Conservation (phyloP, 2,888 invertebrate genomes). For the Pristionchus maxplancki region DNA sequence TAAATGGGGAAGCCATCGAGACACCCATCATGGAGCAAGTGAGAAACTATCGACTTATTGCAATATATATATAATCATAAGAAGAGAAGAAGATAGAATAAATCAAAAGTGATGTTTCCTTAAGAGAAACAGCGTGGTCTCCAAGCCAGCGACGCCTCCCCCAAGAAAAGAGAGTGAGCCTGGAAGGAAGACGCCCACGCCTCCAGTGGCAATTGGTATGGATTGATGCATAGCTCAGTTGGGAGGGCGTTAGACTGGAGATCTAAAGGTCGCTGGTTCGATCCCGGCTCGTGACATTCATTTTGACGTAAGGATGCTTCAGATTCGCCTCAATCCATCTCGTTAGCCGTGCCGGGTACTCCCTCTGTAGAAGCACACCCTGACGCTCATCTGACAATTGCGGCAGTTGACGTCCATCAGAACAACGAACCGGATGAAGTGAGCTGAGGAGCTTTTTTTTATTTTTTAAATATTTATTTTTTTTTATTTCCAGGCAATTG, state of each 20-base stretch:
- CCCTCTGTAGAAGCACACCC: not conserved
- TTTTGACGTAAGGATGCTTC: too few relatives aligned
- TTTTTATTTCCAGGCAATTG: not conserved
- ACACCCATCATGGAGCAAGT: slow-evolving; percentile 41
- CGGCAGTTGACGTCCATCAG: slow-evolving; percentile 23
- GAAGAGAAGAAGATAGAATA: not conserved
- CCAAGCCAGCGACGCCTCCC: not conserved
- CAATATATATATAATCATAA: not conserved
- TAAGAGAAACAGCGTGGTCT: not conserved
- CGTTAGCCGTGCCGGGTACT: not conserved
- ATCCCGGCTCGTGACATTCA: not conserved
- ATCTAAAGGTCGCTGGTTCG: not conserved
- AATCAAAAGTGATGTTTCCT: not conserved
- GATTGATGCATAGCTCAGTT: not conserved
- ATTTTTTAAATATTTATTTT: not conserved
- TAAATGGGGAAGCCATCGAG: not conserved
- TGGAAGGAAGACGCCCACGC: slow-evolving; percentile 42
- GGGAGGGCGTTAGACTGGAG: not conserved
- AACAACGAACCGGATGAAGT: not conserved
- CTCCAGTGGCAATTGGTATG: slow-evolving; percentile 3
- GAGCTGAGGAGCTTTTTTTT: not conserved
- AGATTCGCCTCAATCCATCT: slow-evolving; percentile 27
- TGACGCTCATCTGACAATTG: slow-evolving; percentile 15
- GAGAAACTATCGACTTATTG: not conserved
- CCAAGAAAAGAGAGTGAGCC: slow-evolving; percentile 14